Evolutionary conservation across 2,888 invertebrate species (phyloP), one percentile per base, ranked within the genome.

Genomic region (Patella pellucida): DNA sequence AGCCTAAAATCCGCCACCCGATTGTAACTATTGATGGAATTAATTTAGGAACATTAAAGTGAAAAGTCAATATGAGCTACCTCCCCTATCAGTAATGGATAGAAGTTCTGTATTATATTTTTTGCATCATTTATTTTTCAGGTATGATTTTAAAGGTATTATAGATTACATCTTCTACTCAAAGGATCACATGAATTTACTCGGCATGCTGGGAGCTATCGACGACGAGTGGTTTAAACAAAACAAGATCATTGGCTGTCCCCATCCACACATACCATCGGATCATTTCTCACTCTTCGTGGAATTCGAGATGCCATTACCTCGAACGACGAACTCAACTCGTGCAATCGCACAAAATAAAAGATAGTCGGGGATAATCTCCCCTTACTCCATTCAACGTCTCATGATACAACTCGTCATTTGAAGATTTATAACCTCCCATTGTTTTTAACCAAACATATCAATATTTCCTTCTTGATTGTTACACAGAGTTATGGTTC

Each of bases 101-200:
- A 16, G 23, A 16, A n/a, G n/a, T n/a, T 72, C 41, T 72, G 4
- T 69, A 12, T 7, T 23, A 27, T 51, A 14, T 72, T 7, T 41
- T 5, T 41, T 41, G 5, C 15, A 31, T 52, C 31, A 67, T 69
- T 74, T 70, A 51, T 77, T 92, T 87, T 94, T 68, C 93, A 97
- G 97, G 89, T 97, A 97, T 92, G 98, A 99, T 92, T 99, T 99
- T 93, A 98, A 99, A 92, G 99, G 99, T 86, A 97, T 99, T 91
- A 99, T 99, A 90, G 99, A 99, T 93, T 99, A 99, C 94, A 98
- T 99, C 92, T 99, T 99, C 93, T 98, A 96, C 92, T 96, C 98
- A 83, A 96, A 96, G 91, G 95, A 96, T 91, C 95, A 96, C 90
- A 96, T 99, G 96, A 96, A 95, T 86, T 96, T 98, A 50, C 93